phyloP scores from a whole-genome alignment of 2,888 invertebrate genomes.

The Synergus laeviventris region DNA sequence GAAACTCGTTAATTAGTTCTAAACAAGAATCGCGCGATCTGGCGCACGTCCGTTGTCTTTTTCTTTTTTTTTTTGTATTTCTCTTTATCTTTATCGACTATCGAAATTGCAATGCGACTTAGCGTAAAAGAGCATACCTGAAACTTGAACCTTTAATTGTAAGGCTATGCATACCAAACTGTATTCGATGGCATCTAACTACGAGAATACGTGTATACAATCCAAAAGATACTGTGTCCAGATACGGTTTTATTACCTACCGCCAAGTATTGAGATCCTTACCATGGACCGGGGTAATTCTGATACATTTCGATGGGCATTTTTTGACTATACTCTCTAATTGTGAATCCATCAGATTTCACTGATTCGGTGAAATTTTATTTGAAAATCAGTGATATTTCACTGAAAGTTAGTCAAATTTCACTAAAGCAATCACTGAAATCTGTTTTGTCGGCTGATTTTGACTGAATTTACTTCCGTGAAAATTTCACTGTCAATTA shows the following conservation, averaged over 20 bases:
- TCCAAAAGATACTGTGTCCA: conserved; percentile 21
- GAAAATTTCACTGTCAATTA: too few species aligned
- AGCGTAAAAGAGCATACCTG: conserved; percentile 31
- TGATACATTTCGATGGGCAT: background rate
- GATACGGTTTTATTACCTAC: conserved; percentile 21
- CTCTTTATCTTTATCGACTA: conserved; percentile 26
- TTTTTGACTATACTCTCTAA: background rate
- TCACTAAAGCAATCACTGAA: too few species aligned
- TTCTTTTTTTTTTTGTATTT: background rate
- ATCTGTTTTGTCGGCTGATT: too few species aligned
- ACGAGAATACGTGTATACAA: conserved; percentile 25
- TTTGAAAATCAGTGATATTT: too few species aligned
- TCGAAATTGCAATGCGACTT: conserved; percentile 23
- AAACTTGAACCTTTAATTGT: conserved; percentile 32
- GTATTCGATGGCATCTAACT: conserved; percentile 24
- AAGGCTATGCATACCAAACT: conserved; percentile 18
- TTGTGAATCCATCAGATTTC: too few species aligned
- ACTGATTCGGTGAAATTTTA: too few species aligned
- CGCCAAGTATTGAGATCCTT: conserved; percentile 3
- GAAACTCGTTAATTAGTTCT: conserved; percentile 30
- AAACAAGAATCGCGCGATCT: conserved; percentile 6
- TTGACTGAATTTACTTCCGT: too few species aligned
- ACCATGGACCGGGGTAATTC: background rate
- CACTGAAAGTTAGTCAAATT: too few species aligned
- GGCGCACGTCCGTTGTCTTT: conserved; percentile 19